Percentiles rank a stretch among this genome's conserved stretches.
Conservation (phyloP, 2,113 vertebrate species). For the Naja naja region DNA sequence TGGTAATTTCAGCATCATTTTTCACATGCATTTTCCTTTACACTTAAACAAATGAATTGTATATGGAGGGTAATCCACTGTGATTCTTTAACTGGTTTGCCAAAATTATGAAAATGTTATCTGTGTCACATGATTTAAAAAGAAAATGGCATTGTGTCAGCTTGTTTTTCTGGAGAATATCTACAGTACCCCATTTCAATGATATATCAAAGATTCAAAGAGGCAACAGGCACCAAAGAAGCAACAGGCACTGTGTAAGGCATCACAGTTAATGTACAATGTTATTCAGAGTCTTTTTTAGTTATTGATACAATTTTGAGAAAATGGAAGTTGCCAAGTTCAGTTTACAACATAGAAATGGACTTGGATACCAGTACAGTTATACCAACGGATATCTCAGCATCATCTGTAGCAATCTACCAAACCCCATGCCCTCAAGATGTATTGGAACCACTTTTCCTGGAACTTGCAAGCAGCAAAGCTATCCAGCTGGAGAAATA, state of each 20-base stretch:
- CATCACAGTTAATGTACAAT: not conserved
- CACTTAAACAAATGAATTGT: not conserved
- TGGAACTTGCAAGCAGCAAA: not conserved
- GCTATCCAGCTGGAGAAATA: not conserved
- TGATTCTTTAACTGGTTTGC: not conserved
- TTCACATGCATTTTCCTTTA: not conserved
- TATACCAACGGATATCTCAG: not conserved
- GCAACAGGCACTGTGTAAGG: not conserved
- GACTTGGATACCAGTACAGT: not conserved
- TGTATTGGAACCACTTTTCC: not conserved
- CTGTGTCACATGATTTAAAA: not conserved
- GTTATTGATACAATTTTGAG: not conserved
- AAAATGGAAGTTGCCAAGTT: not conserved
- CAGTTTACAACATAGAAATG: not conserved
- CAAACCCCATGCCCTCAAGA: not conserved
- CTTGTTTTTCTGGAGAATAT: not conserved
- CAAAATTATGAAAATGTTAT: not conserved
- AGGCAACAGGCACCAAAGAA: not conserved
- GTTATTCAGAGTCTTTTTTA: not conserved
- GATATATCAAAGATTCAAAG: not conserved
- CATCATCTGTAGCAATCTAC: not conserved
- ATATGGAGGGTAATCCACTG: not conserved
- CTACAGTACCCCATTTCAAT: not conserved
- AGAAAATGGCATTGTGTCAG: not conserved
- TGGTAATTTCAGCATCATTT: not conserved